A percentile compares a stretch with the other conserved stretches of the same genome.
These are phyloP conservation scores for Diceros bicornis DNA, from an alignment of 2,797 vertebrate genomes.

Conservation along the genomic window DNA sequence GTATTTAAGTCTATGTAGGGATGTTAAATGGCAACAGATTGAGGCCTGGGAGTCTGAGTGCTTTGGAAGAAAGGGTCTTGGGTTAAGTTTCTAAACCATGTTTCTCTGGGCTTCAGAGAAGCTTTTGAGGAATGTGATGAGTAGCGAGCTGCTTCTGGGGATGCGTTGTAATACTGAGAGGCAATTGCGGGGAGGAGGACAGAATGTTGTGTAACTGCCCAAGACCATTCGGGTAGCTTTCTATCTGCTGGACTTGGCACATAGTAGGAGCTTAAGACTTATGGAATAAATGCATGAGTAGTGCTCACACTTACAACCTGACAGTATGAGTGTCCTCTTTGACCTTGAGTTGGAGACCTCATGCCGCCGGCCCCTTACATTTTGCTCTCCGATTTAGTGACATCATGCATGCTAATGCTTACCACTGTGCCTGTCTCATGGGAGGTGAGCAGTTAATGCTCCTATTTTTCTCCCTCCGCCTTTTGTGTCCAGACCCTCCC, in stretches of 20 bases:
- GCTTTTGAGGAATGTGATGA: not conserved
- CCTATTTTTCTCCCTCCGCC: not conserved
- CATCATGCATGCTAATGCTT: accelerated
- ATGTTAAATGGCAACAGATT: not conserved
- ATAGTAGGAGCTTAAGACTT: not conserved
- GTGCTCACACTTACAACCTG: not conserved
- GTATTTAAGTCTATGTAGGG: not conserved
- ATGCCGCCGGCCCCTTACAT: not conserved
- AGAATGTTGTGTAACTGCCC: not conserved
- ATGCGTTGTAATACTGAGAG: not conserved
- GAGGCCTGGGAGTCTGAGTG: not conserved
- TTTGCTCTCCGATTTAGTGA: not conserved
- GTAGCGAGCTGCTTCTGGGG: not conserved
- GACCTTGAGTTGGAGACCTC: not conserved
- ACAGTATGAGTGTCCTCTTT: not conserved
- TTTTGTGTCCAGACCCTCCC: not conserved
- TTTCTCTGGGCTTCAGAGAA: slow-evolving; percentile 27
- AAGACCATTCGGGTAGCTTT: not conserved
- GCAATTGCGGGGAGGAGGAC: not conserved
- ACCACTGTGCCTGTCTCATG: not conserved
- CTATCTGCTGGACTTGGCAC: not conserved
- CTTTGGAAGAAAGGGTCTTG: not conserved
- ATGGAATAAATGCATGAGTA: not conserved
- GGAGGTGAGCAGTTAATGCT: not conserved
- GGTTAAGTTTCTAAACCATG: not conserved